These are phyloP conservation scores for Adoxophyes honmai DNA, from an alignment of 1,140 invertebrate genomes.

Conservation along the genomic window DNA sequence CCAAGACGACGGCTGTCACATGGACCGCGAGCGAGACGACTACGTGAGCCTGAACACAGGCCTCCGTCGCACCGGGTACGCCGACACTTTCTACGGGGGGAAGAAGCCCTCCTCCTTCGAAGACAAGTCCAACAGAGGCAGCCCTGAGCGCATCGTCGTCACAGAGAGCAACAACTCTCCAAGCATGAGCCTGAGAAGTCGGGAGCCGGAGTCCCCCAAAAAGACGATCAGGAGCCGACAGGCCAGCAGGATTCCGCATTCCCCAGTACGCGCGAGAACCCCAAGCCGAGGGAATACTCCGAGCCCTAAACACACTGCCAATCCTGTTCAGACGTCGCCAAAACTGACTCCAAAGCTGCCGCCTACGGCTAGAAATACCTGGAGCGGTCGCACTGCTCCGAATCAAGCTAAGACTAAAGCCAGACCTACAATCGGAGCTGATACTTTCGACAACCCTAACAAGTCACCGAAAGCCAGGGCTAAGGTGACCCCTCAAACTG, in stretches of 20 bases:
- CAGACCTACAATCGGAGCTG: constrained; percentile 80
- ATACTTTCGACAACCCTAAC: constrained; percentile 82
- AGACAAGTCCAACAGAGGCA: constrained; percentile 61
- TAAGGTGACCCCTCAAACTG: constrained; percentile 42
- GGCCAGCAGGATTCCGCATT: constrained; percentile 56
- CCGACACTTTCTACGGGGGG: constrained; percentile 76
- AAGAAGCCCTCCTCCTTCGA: constrained; percentile 67
- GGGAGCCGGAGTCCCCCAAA: constrained; percentile 50
- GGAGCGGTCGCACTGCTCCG: constrained; percentile 80
- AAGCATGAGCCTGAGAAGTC: constrained; percentile 56
- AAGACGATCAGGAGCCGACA: constrained; percentile 57
- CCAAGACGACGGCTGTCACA: constrained; percentile 63
- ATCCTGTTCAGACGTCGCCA: constrained; percentile 52
- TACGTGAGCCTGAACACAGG: constrained; percentile 83
- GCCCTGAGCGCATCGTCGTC: constrained; percentile 72
- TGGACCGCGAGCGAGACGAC: constrained; percentile 76
- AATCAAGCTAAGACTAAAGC: constrained; percentile 63
- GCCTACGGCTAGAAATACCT: constrained; percentile 80
- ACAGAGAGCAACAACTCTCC: constrained; percentile 78
- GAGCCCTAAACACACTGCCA: constrained; percentile 58
- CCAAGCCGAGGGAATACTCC: constrained; percentile 70
- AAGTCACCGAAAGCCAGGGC: constrained; percentile 67
- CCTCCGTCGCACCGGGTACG: constrained; percentile 81
- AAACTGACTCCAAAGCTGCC: constrained; percentile 59
- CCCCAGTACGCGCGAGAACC: constrained; percentile 63